These are phyloP conservation scores for Caenorhabditis plicata DNA, from an alignment of 2,888 invertebrate genomes.

Conservation along the genomic window DNA sequence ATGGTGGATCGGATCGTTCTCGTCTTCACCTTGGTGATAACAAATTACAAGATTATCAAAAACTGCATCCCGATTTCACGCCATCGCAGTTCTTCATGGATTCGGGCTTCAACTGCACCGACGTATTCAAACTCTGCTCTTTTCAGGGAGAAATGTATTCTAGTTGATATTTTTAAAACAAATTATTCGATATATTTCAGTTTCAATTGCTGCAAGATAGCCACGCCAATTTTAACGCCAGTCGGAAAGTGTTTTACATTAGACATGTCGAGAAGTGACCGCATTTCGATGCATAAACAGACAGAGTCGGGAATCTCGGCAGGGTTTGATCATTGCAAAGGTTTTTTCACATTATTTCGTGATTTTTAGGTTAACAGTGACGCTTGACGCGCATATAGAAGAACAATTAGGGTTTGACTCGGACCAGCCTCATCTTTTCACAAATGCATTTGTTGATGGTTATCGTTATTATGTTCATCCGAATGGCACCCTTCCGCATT, in stretches of 20 bases:
- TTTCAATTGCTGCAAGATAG: conserved; percentile 53
- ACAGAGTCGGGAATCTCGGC: conserved; percentile 50
- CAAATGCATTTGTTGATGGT: conserved; percentile 56
- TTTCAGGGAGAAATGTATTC: conserved; percentile 45
- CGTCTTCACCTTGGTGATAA: conserved; percentile 12
- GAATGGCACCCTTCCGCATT: conserved; percentile 39
- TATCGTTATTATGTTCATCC: conserved; percentile 59
- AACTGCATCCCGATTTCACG: conserved; percentile 15
- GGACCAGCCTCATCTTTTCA: conserved; percentile 29
- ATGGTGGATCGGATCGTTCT: conserved; percentile 8
- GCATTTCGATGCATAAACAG: conserved; percentile 48
- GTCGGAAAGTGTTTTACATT: conserved; percentile 57
- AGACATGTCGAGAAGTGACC: conserved; percentile 39
- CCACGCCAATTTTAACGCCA: conserved; percentile 51
- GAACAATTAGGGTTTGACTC: conserved; percentile 51
- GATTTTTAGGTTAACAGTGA: conserved; percentile 38
- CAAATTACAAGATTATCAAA: conserved; percentile 12
- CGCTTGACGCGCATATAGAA: conserved; percentile 51
- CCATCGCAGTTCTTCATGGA: conserved; percentile 12
- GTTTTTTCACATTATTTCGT: no score
- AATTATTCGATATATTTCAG: conserved; percentile 4
- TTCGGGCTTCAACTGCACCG: conserved; percentile 40
- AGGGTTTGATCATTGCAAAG: conserved; percentile 36
- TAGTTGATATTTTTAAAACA: background rate
- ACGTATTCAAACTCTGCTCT: conserved; percentile 48